Base-by-base conservation (phyloP, 1,140 invertebrate species). In the Camponotus vicinus region DNA sequence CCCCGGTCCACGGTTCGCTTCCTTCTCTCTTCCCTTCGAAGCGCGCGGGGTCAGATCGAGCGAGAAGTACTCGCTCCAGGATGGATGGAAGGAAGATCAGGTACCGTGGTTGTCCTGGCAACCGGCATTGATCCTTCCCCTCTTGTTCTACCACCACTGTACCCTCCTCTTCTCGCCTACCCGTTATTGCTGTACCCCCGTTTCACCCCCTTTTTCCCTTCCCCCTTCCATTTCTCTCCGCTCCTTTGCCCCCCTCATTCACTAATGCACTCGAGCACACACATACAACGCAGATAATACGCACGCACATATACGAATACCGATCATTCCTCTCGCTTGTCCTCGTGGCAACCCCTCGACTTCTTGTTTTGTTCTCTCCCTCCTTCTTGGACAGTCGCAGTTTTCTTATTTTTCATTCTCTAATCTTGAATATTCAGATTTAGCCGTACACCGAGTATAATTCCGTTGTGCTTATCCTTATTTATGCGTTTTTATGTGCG, bases 71-170 rank as follows among this genome's bases (percentile, higher is more conserved):
- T 49, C 75, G 90, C 91, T 93, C 89, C 92, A 93, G 92, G 92
- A 94, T 93, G 92, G 93, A 94, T 94, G 88, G 93, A 93, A 92
- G 91, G 91, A 94, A 94, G 93, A 93, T 92, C 92, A 93, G 91
- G 92, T 92, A 92, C 92, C 89, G 91, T 88, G 93, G 94, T 94
- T 94, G 93, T 94, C 93, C 92, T 88, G 93, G 93, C 92, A 93
- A 95, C 94, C 93, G 92, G 92, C 94, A 95, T 95, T 94, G 94
- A 95, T 94, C 94, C 92, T 92, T 92, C 93, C 93, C 93, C 91
- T 87, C 92, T 91, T 90, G 86, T 90, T 90, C 89, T 86, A 90
- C 87, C 83, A 45, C 90, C 88, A 80, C 87, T 85, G 63, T 61
- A 67, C 52, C 66, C 88, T 49, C 70, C 89, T 80, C 84, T 87